Evolutionary conservation across 2,888 invertebrate species (phyloP).

Genomic region (Seladonia tumulorum): DNA sequence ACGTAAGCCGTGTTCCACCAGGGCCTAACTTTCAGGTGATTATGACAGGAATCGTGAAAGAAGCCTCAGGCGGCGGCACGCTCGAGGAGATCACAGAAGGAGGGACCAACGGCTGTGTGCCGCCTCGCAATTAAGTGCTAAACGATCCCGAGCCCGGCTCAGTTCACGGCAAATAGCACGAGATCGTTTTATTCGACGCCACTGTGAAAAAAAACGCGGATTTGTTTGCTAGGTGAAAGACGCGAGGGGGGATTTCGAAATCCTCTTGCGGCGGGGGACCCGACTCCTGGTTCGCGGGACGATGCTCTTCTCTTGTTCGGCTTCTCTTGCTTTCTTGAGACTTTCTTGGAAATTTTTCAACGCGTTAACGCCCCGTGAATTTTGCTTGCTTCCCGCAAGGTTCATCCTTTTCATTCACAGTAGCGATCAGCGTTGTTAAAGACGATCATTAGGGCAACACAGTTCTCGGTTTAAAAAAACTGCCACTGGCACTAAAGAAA

Average conservation of each 20-base stretch:
- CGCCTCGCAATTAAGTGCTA: slow-evolving; percentile 74
- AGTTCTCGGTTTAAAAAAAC: no score
- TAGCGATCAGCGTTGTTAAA: no score
- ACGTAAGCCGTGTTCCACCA: slow-evolving; percentile 38
- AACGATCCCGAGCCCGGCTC: slow-evolving; percentile 45
- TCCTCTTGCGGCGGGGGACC: neutral
- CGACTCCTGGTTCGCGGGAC: neutral
- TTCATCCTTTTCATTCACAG: no score
- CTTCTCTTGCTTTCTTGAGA: no score
- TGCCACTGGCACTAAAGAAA: no score
- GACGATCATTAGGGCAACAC: no score
- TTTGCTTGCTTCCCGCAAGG: no score
- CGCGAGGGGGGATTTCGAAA: neutral
- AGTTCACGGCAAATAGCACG: slow-evolving; percentile 34
- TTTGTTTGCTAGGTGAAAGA: neutral
- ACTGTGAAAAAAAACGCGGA: neutral
- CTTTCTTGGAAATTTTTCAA: no score
- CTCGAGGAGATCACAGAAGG: slow-evolving; percentile 62
- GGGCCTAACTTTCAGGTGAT: slow-evolving; percentile 77
- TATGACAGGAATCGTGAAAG: slow-evolving; percentile 81
- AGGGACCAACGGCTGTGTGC: slow-evolving; percentile 55
- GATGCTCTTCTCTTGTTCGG: neutral
- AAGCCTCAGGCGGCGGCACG: slow-evolving; percentile 69
- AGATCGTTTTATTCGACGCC: slow-evolving; percentile 9
- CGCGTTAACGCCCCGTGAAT: no score